phyloP scores from a whole-genome alignment of 2,888 invertebrate genomes.

The Luperina nickerlii region DNA sequence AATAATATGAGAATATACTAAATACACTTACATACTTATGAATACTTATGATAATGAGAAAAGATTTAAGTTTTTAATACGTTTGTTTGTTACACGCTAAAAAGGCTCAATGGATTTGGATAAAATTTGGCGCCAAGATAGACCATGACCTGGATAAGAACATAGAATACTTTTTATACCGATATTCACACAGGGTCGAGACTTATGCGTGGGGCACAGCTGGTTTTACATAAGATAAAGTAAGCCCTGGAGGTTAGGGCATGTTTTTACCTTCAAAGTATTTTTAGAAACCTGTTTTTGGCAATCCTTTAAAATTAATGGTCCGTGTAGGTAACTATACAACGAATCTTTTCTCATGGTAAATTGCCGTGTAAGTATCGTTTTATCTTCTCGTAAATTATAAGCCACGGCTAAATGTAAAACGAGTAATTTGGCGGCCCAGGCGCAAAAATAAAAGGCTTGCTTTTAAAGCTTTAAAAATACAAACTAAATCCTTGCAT shows the following conservation, averaged over 20 bases:
- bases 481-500: slow-evolving; percentile 49
- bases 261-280: not conserved
- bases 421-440: slow-evolving; percentile 36
- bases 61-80: not conserved
- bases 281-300: not conserved
- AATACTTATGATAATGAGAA: not conserved
- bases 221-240: not conserved
- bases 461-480: slow-evolving; percentile 37
- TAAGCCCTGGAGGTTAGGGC: not conserved
- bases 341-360: slow-evolving; percentile 7
- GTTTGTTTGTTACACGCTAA: not conserved
- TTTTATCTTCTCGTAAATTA: slow-evolving; percentile 46
- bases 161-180: not conserved
- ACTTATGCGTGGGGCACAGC: not conserved
- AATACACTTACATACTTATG: too few species aligned
- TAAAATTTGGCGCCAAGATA: not conserved
- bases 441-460: slow-evolving; percentile 13
- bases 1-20: not conserved
- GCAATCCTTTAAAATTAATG: slow-evolving; percentile 4
- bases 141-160: not conserved
- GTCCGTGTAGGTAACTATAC: not conserved
- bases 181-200: not conserved
- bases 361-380: slow-evolving; percentile 33
- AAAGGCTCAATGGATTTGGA: not conserved
- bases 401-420: slow-evolving; percentile 13